phyloP scores from a whole-genome alignment of 2,113 vertebrate genomes.

The Macrotis lagotis region DNA sequence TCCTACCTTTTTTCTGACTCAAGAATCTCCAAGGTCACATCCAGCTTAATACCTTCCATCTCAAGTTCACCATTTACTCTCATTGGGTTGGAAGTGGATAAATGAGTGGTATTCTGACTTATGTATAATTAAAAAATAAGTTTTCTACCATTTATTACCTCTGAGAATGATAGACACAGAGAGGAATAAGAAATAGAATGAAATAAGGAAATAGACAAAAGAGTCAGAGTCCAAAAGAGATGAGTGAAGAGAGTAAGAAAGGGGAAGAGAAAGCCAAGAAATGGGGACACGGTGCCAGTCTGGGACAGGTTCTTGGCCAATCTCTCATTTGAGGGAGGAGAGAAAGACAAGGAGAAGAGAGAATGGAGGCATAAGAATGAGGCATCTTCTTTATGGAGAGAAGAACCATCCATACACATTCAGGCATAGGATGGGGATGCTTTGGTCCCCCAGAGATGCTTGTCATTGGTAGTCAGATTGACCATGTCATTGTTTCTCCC shows the following conservation, averaged over 20 bases:
- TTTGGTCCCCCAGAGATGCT: neutral
- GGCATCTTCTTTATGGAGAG: neutral
- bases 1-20: neutral
- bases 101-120: neutral
- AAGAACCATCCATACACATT: neutral
- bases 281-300: neutral
- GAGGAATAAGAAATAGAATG: neutral
- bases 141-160: neutral
- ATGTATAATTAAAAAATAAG: neutral
- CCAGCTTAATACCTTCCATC: neutral
- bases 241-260: neutral
- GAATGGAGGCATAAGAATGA: neutral
- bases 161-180: neutral
- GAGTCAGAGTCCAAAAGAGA: neutral
- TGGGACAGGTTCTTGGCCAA: neutral
- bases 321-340: neutral
- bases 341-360: neutral
- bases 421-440: neutral
- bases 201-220: neutral
- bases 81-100: neutral
- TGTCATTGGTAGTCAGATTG: slow-evolving; percentile 59
- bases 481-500: slow-evolving; percentile 66
- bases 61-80: neutral
- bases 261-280: neutral
- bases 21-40: neutral